Conservation (phyloP, 2,888 invertebrate species). For the Heliconius sara region DNA sequence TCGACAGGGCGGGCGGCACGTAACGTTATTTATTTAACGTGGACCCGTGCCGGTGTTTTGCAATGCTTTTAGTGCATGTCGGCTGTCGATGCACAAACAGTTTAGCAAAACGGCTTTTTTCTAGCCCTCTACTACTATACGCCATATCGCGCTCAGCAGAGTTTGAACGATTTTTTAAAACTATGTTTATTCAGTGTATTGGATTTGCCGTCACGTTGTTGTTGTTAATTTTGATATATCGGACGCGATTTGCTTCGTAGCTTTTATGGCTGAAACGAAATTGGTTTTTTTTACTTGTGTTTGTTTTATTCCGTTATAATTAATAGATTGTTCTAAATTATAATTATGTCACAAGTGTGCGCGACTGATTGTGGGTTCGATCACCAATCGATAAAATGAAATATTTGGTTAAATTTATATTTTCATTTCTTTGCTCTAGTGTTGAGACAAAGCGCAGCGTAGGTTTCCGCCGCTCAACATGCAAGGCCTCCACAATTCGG, state of each 20-base stretch:
- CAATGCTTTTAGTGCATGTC: slow-evolving; percentile 67
- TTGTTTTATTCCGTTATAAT: background rate
- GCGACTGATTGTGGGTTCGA: too few species aligned
- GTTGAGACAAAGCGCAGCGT: too few species aligned
- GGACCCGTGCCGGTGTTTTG: slow-evolving; percentile 58
- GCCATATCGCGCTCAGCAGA: slow-evolving; percentile 36
- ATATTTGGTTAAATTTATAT: too few species aligned
- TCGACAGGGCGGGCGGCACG: slow-evolving; percentile 66
- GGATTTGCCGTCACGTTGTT: slow-evolving; percentile 20
- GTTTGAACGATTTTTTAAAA: slow-evolving; percentile 26
- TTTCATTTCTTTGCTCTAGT: too few species aligned
- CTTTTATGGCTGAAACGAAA: background rate
- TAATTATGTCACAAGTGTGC: background rate
- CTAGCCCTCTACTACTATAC: slow-evolving; percentile 42
- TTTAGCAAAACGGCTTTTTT: slow-evolving; percentile 67
- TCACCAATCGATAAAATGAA: too few species aligned
- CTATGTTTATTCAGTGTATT: slow-evolving; percentile 28
- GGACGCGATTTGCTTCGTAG: background rate
- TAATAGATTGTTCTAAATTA: background rate
- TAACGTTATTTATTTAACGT: slow-evolving; percentile 80
- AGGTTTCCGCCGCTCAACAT: too few species aligned
- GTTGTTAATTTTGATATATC: slow-evolving; percentile 10
- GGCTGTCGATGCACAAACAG: slow-evolving; percentile 67
- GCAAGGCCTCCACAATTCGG: too few species aligned
- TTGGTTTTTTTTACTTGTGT: background rate